Evolutionary conservation across 92 coral and sea anemone genomes (phyloP), one percentile per base, ranked within the genome.

Genomic region (Actinostola sp.): DNA sequence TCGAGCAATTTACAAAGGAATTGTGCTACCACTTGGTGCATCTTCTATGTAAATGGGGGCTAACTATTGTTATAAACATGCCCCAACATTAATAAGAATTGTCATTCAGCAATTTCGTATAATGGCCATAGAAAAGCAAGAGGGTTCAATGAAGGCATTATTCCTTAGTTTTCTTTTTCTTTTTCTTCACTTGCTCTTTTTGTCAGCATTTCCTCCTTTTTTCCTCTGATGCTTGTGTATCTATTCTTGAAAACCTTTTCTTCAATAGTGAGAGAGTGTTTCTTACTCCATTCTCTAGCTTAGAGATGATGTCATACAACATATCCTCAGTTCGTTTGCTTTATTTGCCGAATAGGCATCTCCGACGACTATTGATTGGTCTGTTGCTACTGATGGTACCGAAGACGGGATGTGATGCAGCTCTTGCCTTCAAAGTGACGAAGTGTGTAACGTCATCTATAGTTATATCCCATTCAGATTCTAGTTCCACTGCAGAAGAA

Each of bases 101-200:
- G 87, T 77, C 77, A 82, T 10, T 73, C 81, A 19, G 81, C 87
- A 15, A 74, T 82, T 34, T 82, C 87, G 49, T 82, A 73, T 1
- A 82, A 80, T 0, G 87, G 81, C 23, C 80, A 30, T 0, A 81
- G 44, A 43, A 81, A 81, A 13, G 73, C 9, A 29, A 81, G 24
- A 3, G 33, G 62, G 23, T 73, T 73, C 35, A 54, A 48, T 28
- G 70, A 21, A 33, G 72, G 84, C 84, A 79, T 79, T n/a, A n/a
- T n/a, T n/a, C n/a, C n/a, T 31, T 52, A 41, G 80, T 61, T 62
- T 32, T 43, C 49, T 63, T 74, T 73, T 60, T 32, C 60, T 49
- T 63, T 53, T 51, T 74, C 62, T 46, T 74, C 62, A 16, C 44
- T 45, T 28, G 52, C 26, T 71, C 45, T 46, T 71, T 54, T 57